These are phyloP conservation scores for Heloderma charlesbogerti DNA, from an alignment of 2,113 vertebrate genomes.

Conservation along the genomic window DNA sequence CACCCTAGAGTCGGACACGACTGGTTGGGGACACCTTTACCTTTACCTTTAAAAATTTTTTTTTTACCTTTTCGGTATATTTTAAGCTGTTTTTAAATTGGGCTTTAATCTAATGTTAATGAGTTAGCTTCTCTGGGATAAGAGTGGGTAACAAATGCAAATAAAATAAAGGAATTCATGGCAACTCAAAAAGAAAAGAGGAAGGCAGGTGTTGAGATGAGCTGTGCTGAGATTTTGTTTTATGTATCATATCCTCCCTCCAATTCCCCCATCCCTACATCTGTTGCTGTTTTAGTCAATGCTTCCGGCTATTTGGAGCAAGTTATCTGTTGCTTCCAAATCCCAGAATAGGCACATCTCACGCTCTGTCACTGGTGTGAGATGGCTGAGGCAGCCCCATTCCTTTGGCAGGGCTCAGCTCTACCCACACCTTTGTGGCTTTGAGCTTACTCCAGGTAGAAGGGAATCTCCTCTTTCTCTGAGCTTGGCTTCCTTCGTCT, in stretches of 20 bases:
- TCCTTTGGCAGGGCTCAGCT: background rate
- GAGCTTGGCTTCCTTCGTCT: no score
- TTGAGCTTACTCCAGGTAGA: background rate
- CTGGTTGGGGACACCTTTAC: no score
- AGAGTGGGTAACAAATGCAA: background rate
- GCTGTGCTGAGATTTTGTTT: background rate
- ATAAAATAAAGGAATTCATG: background rate
- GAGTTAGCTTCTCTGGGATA: background rate
- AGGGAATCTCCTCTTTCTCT: background rate
- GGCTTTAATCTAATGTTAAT: no score
- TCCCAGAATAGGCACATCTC: conserved; percentile 5
- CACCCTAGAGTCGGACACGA: no score
- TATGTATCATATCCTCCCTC: background rate
- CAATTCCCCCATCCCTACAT: background rate
- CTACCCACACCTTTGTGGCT: background rate
- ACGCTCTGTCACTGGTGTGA: background rate
- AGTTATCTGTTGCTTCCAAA: background rate
- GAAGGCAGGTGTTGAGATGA: background rate
- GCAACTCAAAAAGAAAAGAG: background rate
- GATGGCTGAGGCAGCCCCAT: background rate
- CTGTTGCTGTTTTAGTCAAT: background rate
- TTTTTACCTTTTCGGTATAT: background rate
- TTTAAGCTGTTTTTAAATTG: background rate
- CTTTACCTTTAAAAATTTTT: no score
- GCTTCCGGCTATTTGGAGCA: background rate